Percentiles rank a stretch among this genome's conserved stretches.
Conservation (phyloP, 2,888 invertebrate genomes). For the Stenichneumon culpator region DNA sequence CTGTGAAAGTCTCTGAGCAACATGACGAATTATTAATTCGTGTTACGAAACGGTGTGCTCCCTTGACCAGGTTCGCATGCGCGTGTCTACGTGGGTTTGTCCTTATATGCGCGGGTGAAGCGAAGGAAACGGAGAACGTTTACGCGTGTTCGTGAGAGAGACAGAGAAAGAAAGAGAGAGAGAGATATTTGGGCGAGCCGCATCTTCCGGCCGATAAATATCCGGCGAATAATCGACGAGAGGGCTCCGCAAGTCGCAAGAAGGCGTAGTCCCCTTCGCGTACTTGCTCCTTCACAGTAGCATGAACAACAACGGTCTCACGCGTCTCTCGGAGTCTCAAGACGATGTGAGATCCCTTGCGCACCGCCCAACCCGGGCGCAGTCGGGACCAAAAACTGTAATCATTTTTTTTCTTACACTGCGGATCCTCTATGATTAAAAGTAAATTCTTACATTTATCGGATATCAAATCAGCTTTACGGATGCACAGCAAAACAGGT, state of each 20-base stretch:
- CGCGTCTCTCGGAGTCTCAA: not conserved
- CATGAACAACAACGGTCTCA: constrained; percentile 19
- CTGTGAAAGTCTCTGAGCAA: constrained; percentile 45
- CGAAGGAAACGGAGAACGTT: constrained; percentile 32
- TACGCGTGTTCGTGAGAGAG: not conserved
- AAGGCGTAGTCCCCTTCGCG: constrained; percentile 19
- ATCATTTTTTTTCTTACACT: too few species aligned
- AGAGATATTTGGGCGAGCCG: constrained; percentile 67
- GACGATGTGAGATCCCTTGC: too few species aligned
- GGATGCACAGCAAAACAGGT: too few species aligned
- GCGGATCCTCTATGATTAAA: too few species aligned
- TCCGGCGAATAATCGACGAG: constrained; percentile 60
- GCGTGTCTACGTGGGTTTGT: constrained; percentile 58
- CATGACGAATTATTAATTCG: constrained; percentile 55
- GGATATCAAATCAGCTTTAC: too few species aligned
- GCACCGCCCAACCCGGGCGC: too few species aligned
- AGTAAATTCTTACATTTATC: too few species aligned
- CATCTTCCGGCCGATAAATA: constrained; percentile 71
- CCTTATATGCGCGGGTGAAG: constrained; percentile 50
- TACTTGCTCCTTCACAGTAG: constrained; percentile 28
- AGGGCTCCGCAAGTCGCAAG: constrained; percentile 11
- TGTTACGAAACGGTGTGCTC: constrained; percentile 61
- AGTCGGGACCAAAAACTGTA: too few species aligned
- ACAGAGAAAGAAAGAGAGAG: constrained; percentile 32
- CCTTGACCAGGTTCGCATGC: constrained; percentile 38